phyloP scores from a whole-genome alignment of 2,888 invertebrate species.

The Tortrix viridana region DNA sequence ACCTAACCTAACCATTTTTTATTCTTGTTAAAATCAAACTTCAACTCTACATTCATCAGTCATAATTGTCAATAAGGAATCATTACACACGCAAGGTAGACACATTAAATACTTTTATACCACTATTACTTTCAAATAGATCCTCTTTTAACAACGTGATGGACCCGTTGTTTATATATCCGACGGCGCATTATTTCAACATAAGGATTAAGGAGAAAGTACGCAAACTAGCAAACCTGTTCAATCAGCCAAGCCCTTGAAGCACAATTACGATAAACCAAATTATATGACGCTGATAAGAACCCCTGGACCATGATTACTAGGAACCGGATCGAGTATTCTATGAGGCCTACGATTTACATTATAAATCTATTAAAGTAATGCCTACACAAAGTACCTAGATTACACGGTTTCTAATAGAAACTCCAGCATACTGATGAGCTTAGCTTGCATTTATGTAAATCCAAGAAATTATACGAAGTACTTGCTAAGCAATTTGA shows the following conservation, averaged over 20 bases:
- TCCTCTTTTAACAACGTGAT: slow-evolving; percentile 10
- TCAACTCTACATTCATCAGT: too few species aligned
- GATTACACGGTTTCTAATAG: slow-evolving; percentile 42
- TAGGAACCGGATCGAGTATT: slow-evolving; percentile 54
- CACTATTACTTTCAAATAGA: slow-evolving; percentile 30
- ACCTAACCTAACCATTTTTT: too few species aligned
- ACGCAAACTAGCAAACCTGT: slow-evolving; percentile 54
- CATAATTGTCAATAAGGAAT: too few species aligned
- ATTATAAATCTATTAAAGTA: slow-evolving; percentile 54
- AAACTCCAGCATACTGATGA: slow-evolving; percentile 36
- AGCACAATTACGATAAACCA: slow-evolving; percentile 57
- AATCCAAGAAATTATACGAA: background rate
- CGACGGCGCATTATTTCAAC: slow-evolving; percentile 43
- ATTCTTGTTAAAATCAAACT: too few species aligned
- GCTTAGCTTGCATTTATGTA: background rate
- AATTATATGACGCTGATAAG: slow-evolving; percentile 53
- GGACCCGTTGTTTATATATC: too few species aligned
- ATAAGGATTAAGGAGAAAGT: slow-evolving; percentile 57
- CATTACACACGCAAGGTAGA: too few species aligned
- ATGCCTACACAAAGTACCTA: slow-evolving; percentile 45
- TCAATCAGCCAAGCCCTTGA: slow-evolving; percentile 54
- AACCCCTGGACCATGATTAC: slow-evolving; percentile 45
- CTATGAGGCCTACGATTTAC: slow-evolving; percentile 51
- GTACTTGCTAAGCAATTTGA: background rate
- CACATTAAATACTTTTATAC: too few species aligned